Evolutionary conservation across 2,113 vertebrate species (phyloP).

Genomic region (Corvus moneduloides): DNA sequence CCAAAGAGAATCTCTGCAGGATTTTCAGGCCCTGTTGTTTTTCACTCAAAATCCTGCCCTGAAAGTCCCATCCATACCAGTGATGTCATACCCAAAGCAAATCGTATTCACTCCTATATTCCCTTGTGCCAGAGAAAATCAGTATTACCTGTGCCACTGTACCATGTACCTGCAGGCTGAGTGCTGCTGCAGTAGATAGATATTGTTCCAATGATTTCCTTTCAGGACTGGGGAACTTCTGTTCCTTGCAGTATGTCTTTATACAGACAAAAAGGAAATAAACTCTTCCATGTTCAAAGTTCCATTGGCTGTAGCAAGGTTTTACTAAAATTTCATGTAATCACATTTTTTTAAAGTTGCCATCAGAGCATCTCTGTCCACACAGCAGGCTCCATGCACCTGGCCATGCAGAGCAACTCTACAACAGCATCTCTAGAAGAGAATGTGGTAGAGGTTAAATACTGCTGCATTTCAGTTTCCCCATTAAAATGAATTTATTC

Average conservation of each 20-base stretch:
- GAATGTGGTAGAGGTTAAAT: background rate
- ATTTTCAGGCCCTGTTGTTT: background rate
- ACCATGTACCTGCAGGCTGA: background rate
- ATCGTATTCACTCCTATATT: background rate
- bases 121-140: background rate
- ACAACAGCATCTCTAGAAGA: slow-evolving; percentile 23
- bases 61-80: background rate
- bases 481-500: background rate
- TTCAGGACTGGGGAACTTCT: background rate
- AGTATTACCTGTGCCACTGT: background rate
- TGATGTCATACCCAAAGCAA: background rate
- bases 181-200: background rate
- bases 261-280: background rate
- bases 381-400: background rate
- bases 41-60: background rate
- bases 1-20: slow-evolving; percentile 5
- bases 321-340: background rate
- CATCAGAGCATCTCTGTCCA: background rate
- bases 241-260: background rate
- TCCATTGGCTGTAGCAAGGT: background rate
- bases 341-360: background rate
- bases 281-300: background rate
- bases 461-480: background rate
- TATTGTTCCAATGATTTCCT: background rate
- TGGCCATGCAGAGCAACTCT: background rate